Evolutionary conservation across 2,888 invertebrate species (phyloP), one percentile per base, ranked within the genome.

Genomic region (Eristalis pertinax): DNA sequence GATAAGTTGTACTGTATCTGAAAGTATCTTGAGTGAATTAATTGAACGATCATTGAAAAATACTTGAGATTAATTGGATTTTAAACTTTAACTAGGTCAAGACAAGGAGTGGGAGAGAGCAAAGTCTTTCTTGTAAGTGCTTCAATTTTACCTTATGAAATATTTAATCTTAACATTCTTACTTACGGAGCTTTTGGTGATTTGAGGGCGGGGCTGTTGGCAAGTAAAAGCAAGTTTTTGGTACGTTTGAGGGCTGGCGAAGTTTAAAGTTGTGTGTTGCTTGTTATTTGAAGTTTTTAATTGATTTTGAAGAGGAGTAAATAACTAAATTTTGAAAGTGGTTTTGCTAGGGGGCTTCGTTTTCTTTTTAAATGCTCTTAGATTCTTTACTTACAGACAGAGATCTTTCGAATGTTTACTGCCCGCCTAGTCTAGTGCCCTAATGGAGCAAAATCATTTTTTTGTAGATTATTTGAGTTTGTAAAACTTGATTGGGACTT

Each of bases 1-100:
- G 50, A 32, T 62, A 58, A 43, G n/a, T 84, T 74, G 15, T 32
- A 32, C 65, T 11, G 56, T 56, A 84, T 79, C 60, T 74, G 65
- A 56, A 43, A 58, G 26, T 62, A 43, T 81, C 76, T 70, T 19
- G 19, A 43, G 10, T 65, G 24, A 24, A 74, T 82, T 69, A 74
- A 82, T 86, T 68, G 74, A 86, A 77, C 60, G 43, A 64, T 81
- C 65, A 78, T 86, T 77, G 72, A 82, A 72, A 19, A 76, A 41
- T 72, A 32, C 83, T 83, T 79, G 11, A 83, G 63, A 86, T 81
- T 78, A 86, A 86, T 86, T 86, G 85, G 73, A 77, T 81, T 77
- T 74, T 24, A 26, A 56, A 35, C 5, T 68, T 13, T 32, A 82
- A 82, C 64, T 78, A 50, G 82, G 85, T 85, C 85, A 77, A 72